Base-by-base conservation (phyloP, 2,113 vertebrate species). In the Eudyptes chrysolophus region DNA sequence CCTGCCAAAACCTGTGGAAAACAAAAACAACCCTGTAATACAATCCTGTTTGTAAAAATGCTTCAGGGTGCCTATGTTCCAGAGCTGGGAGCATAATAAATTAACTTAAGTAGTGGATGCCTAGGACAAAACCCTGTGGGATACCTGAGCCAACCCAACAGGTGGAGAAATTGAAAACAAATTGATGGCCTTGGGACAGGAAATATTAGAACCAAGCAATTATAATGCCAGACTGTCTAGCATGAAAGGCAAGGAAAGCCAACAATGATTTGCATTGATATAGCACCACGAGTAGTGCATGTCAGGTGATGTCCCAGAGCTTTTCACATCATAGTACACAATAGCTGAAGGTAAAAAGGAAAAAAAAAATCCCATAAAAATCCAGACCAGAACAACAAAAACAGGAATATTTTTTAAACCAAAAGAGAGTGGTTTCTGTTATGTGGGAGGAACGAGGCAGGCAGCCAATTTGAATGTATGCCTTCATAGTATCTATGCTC, bases 101-200 rank as follows among this genome's bases (percentile, higher is more conserved):
- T 96, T 95, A 94, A 82, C 85, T 85, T 83, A 94, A 92, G 76
- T 54, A 89, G 78, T 64, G 55, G 83, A 86, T 93, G 44, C 24
- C 61, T 83, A 78, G 92, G 71, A 83, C 94, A 95, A 95, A 97
- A 55, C 87, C 94, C 91, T 83, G 71, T 66, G 83, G 93, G 92
- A 81, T 94, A 79, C 84, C 38, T 93, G 89, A 93, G 89, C 87
- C 87, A 96, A 83, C 13, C 85, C 77, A 95, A 92, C 80, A 93
- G 84, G 89, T 78, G 93, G 88, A 87, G 83, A 95, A 93, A 95
- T 65, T 79, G 84, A 88, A 96, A 97, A 96, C 87, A 95, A 97
- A 97, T 94, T 92, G 95, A 94, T 93, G 95, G 96, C 96, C 95
- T 87, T 96, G 95, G 94, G 96, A 97, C 79, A 96, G 92, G 84